Evolutionary conservation across 2,113 vertebrate species (phyloP).

Genomic region (Tiliqua scincoides): DNA sequence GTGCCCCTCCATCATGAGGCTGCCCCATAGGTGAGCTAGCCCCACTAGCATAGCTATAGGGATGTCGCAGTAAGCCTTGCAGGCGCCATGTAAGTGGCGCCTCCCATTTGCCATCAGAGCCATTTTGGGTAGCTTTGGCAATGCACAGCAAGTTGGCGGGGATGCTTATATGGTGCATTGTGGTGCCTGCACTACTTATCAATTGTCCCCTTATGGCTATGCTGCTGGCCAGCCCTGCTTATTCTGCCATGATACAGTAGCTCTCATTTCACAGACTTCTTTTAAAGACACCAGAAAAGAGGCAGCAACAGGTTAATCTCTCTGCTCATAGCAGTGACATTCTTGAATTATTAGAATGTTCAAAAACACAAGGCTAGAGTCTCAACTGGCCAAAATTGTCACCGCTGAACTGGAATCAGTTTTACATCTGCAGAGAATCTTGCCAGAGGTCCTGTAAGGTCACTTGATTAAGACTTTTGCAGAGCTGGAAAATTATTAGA

Average conservation of each 20-base stretch:
- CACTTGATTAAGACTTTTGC: slow-evolving; percentile 30
- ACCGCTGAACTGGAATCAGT: neutral
- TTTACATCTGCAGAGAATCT: slow-evolving; percentile 15
- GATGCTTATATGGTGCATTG: too few species aligned
- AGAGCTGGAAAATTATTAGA: slow-evolving; percentile 62
- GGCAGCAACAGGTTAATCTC: neutral
- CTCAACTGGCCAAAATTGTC: neutral
- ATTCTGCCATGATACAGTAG: neutral
- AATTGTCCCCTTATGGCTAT: too few species aligned
- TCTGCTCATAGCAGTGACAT: neutral
- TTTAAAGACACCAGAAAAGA: neutral
- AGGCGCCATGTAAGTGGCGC: too few species aligned
- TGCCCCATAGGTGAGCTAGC: too few species aligned
- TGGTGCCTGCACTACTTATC: too few species aligned
- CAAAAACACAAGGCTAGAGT: slow-evolving; percentile 4
- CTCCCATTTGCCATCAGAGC: too few species aligned
- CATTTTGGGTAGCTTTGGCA: too few species aligned
- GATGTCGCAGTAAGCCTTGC: too few species aligned
- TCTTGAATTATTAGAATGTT: slow-evolving; percentile 7
- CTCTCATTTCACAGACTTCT: neutral
- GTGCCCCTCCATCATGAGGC: too few species aligned
- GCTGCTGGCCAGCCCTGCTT: too few species aligned
- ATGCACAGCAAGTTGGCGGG: too few species aligned
- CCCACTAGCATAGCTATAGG: too few species aligned
- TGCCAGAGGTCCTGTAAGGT: slow-evolving; percentile 8